A percentile compares a stretch with the other conserved stretches of the same genome.
These are phyloP conservation scores for Drosophila pseudoobscura DNA, from an alignment of 1,140 invertebrate species.

Conservation along the genomic window DNA sequence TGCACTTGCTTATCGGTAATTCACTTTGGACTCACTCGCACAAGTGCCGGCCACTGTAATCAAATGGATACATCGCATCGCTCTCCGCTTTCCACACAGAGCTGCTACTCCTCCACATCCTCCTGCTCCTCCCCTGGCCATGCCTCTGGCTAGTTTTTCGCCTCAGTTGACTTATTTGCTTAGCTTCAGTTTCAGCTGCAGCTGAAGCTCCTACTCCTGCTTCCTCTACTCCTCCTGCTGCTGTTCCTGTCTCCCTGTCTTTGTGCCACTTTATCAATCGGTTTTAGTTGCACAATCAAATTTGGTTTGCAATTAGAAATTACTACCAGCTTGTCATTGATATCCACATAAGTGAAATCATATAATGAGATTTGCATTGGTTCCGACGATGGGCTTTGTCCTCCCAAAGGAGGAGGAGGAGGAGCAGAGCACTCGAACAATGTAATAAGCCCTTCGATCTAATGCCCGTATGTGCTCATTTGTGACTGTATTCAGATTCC, in stretches of 20 bases:
- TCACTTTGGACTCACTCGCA: slow-evolving; percentile 53
- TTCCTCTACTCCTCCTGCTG: neutral
- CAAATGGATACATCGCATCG: slow-evolving; percentile 53
- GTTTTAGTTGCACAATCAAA: slow-evolving; percentile 53
- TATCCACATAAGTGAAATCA: slow-evolving; percentile 18
- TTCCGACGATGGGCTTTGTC: neutral
- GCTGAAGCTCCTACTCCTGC: too few relatives aligned
- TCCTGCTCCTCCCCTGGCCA: neutral
- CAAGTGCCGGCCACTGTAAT: slow-evolving; percentile 49
- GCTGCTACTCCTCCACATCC: neutral
- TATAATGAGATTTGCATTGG: slow-evolving; percentile 39
- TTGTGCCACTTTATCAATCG: slow-evolving; percentile 23
- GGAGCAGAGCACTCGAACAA: too few relatives aligned
- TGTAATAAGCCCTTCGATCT: slow-evolving; percentile 1
- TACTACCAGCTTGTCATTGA: slow-evolving; percentile 27
- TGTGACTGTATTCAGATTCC: neutral
- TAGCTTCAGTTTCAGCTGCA: slow-evolving; percentile 17
- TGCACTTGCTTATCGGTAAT: slow-evolving; percentile 72
- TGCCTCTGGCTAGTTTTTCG: slow-evolving; percentile 51
- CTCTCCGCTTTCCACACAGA: neutral
- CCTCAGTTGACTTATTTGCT: slow-evolving; percentile 63
- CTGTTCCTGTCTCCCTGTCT: neutral
- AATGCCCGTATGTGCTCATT: neutral
- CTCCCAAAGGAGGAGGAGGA: neutral
- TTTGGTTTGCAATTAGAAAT: slow-evolving; percentile 68